Evolutionary conservation across 2,888 invertebrate genomes (phyloP), one percentile per base, ranked within the genome.

Genomic region (Acleris sparsana): DNA sequence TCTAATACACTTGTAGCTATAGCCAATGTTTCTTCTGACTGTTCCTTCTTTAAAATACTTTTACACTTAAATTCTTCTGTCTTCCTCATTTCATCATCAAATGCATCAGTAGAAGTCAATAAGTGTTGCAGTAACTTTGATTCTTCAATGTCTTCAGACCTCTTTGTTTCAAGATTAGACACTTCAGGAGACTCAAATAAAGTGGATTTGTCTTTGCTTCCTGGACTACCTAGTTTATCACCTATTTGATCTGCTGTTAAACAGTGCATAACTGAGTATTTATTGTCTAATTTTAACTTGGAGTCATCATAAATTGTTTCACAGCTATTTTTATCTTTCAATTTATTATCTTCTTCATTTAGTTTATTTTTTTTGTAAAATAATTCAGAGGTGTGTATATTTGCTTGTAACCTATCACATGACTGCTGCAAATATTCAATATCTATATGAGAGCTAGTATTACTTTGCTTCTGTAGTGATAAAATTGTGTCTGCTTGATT

Each of bases 1-100:
- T 88, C 83, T 74, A 91, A 82, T n/a, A 89, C 83, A 76, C 84
- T 86, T 3, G 84, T 79, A 6, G 82, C 82, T 22, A 85, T 77
- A 39, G 80, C 77, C 51, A 85, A 67, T 25, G 80, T 76, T 55
- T 84, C 80, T 53, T 61, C 62, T 53, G 22, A 33, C 11, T 39
- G 33, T 39, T 53, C 39, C 33, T 39, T 53, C 3, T 18, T 53
- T 17, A 53, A 39, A 39, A 16, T 18, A 16, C 39, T 39, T 9
- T 39, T 39, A 39, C 39, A 39, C 5, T 39, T 13, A 39, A 39
- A 39, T 4, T 39, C 39, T 4, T 39, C 39, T 39, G 39, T 13
- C 39, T 39, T 13, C 13, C 13, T 63, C 22, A 63, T 43, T 51
- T 33, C 49, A 63, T 33, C 51, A 13, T 25, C 43, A 4, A n/a